A percentile compares a stretch with the other conserved stretches of the same genome.
Evolutionary conservation across 2,888 invertebrate species (phyloP).

Genomic region (Vesta saturnalis): DNA sequence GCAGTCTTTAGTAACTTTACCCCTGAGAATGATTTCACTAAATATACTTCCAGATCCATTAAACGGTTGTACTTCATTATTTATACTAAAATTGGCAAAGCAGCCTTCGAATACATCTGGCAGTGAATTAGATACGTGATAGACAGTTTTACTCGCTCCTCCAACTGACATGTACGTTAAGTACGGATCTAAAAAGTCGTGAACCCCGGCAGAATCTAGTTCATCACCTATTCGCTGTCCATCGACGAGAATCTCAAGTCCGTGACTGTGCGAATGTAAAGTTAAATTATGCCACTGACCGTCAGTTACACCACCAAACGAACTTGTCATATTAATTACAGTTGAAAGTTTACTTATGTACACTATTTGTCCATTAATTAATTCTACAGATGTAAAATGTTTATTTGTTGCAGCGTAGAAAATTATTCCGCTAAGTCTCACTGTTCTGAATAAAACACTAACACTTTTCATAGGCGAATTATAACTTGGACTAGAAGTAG

Average conservation of each 20-base stretch:
- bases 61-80: slow-evolving; percentile 90
- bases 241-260: slow-evolving; percentile 78
- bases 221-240: slow-evolving; percentile 81
- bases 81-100: slow-evolving; percentile 87
- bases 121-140: slow-evolving; percentile 64
- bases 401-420: slow-evolving; percentile 88
- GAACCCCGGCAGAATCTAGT: slow-evolving; percentile 85
- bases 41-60: slow-evolving; percentile 88
- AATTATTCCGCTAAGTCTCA: slow-evolving; percentile 80
- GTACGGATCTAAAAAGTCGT: slow-evolving; percentile 93
- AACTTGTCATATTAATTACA: slow-evolving; percentile 84
- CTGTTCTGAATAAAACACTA: slow-evolving; percentile 84
- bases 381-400: slow-evolving; percentile 84
- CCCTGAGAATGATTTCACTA: slow-evolving; percentile 73
- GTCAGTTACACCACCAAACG: slow-evolving; percentile 74
- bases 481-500: slow-evolving; percentile 39
- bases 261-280: slow-evolving; percentile 75
- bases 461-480: slow-evolving; percentile 74
- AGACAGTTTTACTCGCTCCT: slow-evolving; percentile 73
- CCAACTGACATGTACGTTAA: slow-evolving; percentile 84
- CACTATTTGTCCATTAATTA: slow-evolving; percentile 78
- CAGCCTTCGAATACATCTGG: slow-evolving; percentile 87
- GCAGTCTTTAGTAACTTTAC: slow-evolving; percentile 81
- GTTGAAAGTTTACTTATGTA: slow-evolving; percentile 84
- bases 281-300: slow-evolving; percentile 92